phyloP scores from a whole-genome alignment of 2,113 vertebrate species.

The Leptosomus discolor region DNA sequence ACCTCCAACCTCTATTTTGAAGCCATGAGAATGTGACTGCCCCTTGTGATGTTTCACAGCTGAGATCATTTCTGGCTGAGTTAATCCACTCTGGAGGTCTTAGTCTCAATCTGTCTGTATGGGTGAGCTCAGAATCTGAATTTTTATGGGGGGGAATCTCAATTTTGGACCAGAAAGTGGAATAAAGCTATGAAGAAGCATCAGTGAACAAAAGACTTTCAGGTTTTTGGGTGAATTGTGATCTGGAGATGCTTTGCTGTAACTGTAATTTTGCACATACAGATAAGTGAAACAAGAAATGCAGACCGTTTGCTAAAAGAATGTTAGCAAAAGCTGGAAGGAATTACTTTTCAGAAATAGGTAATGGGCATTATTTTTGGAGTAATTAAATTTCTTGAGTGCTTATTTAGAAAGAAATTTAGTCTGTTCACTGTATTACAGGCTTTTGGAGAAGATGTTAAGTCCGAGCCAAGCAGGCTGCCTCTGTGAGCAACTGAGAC shows the following conservation, averaged over 20 bases:
- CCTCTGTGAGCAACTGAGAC: neutral
- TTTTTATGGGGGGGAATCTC: neutral
- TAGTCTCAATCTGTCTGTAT: neutral
- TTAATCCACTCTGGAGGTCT: conserved; percentile 21
- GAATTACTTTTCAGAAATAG: neutral
- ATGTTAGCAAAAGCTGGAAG: neutral
- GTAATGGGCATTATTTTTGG: neutral
- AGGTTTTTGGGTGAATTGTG: neutral
- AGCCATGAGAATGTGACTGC: conserved; percentile 31
- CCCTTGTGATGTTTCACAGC: conserved; percentile 31
- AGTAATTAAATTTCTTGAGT: neutral
- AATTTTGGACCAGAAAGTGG: neutral
- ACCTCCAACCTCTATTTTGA: neutral
- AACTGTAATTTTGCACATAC: neutral
- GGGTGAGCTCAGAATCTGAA: neutral
- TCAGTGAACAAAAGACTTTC: neutral
- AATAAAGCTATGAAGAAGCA: neutral
- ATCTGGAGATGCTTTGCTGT: neutral
- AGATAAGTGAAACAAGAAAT: neutral
- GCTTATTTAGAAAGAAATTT: neutral
- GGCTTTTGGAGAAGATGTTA: neutral
- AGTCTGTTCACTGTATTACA: fast-evolving
- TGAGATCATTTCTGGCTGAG: conserved; percentile 44
- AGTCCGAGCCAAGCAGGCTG: neutral
- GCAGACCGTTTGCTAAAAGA: neutral